Conservation (phyloP, 2,888 invertebrate species). For the Cerastis rubricosa region DNA sequence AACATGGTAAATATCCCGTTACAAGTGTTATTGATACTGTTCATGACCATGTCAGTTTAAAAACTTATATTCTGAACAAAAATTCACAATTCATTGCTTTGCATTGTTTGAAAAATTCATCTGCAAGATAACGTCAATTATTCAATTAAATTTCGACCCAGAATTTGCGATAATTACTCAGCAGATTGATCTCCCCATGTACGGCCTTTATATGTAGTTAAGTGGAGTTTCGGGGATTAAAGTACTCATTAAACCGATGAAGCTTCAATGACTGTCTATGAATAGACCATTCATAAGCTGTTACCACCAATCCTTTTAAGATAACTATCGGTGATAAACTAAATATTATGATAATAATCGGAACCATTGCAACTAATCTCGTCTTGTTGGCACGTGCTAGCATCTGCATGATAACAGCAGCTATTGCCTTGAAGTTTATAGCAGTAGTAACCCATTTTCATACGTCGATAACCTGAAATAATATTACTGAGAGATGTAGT, state of each 20-base stretch:
- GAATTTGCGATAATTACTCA: background rate
- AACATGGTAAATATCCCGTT: no score
- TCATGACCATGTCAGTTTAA: no score
- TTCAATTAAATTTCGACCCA: no score
- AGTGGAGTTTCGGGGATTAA: no score
- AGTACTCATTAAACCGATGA: no score
- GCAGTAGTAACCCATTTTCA: conserved; percentile 28
- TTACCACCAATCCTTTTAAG: conserved; percentile 14
- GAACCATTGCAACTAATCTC: conserved; percentile 32
- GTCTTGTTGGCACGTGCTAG: conserved; percentile 22
- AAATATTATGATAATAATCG: conserved; percentile 47
- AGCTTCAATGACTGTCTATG: background rate
- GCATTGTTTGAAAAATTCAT: background rate
- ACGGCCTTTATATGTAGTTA: no score
- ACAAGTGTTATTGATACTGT: no score
- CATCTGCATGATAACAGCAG: conserved; percentile 39
- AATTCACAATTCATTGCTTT: background rate
- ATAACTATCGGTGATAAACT: conserved; percentile 6
- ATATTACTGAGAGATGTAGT: conserved; percentile 3
- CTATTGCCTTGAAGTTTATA: conserved; percentile 27
- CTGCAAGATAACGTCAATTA: background rate
- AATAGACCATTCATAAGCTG: background rate
- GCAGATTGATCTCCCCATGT: background rate
- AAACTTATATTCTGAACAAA: no score
- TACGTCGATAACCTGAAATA: conserved; percentile 35